These are phyloP conservation scores for Palaemon carinicauda DNA, from an alignment of 1,140 invertebrate species.

Conservation along the genomic window DNA sequence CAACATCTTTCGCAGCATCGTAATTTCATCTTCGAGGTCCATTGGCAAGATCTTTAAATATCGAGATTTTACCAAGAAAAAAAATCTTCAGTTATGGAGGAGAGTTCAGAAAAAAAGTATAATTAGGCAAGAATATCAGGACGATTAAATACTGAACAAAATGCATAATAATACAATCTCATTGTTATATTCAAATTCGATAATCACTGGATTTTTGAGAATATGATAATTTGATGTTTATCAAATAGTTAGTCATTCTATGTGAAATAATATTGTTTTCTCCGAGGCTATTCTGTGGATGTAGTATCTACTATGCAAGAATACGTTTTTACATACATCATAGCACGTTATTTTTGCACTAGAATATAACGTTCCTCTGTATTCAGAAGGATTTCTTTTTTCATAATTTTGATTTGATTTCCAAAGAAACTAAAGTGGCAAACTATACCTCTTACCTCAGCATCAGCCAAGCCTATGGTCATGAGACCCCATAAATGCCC, in stretches of 20 bases:
- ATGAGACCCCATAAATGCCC: slow-evolving; percentile 56
- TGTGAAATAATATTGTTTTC: too few species aligned
- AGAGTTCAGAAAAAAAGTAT: background rate
- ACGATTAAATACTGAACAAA: background rate
- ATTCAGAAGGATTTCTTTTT: too few species aligned
- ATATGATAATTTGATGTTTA: too few species aligned
- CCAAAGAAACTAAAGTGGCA: background rate
- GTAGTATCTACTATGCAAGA: too few species aligned
- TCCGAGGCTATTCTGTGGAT: too few species aligned
- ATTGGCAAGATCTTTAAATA: slow-evolving; percentile 29
- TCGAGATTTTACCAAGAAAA: background rate
- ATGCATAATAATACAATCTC: too few species aligned
- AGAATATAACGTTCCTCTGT: too few species aligned
- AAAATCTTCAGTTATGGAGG: background rate
- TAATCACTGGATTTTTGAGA: too few species aligned
- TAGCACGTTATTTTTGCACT: too few species aligned
- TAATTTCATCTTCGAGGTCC: slow-evolving; percentile 24
- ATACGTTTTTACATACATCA: too few species aligned
- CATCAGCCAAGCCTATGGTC: slow-evolving; percentile 43
- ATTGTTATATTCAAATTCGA: too few species aligned
- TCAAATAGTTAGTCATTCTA: too few species aligned
- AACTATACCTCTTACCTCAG: slow-evolving; percentile 29
- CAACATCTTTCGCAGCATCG: slow-evolving; percentile 30
- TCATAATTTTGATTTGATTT: background rate
- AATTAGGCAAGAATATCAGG: background rate